These are phyloP conservation scores for Chloropsis cyanopogon DNA, from an alignment of 2,113 vertebrate species.

Conservation along the genomic window DNA sequence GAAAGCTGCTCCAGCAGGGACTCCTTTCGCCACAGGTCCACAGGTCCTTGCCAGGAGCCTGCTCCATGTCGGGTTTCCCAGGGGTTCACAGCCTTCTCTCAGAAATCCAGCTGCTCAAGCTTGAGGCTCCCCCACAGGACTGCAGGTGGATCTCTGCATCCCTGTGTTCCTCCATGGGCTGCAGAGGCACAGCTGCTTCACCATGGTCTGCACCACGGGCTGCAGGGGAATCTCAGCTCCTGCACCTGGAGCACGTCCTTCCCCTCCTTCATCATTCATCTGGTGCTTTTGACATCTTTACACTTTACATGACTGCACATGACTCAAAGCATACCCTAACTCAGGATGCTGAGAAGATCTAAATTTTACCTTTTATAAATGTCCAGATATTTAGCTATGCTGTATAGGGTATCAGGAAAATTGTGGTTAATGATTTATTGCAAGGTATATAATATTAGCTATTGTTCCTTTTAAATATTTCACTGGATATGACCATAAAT, in stretches of 20 bases:
- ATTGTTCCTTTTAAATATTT: neutral
- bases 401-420: neutral
- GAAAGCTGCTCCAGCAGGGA: neutral
- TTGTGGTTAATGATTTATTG: neutral
- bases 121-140: rapidly evolving
- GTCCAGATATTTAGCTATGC: neutral
- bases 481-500: neutral
- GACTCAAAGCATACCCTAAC: neutral
- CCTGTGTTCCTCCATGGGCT: neutral
- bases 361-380: neutral
- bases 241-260: neutral
- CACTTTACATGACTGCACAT: neutral
- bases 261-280: neutral
- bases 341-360: neutral
- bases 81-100: neutral
- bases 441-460: neutral
- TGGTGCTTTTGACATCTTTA: neutral
- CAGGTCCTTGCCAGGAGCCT: neutral
- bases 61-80: neutral
- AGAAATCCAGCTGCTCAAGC: neutral
- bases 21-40: neutral
- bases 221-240: neutral
- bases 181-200: neutral
- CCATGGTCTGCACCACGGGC: neutral
- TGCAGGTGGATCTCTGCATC: neutral